These are phyloP conservation scores for Heliconius nattereri DNA, from an alignment of 1,140 invertebrate species.

Conservation along the genomic window DNA sequence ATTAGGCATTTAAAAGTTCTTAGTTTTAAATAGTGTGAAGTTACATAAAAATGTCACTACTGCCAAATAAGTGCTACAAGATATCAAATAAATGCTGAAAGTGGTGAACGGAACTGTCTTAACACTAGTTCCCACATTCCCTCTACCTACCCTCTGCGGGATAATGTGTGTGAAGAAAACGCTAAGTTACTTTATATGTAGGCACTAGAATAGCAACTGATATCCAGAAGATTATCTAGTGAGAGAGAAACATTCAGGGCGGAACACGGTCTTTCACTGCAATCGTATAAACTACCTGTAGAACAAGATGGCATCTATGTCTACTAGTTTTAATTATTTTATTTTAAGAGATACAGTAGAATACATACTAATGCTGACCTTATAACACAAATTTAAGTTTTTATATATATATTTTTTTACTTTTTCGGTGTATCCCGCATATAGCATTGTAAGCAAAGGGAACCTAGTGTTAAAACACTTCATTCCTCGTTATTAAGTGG, in stretches of 20 bases:
- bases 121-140: too few species aligned
- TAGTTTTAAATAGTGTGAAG: too few species aligned
- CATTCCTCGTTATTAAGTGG: too few species aligned
- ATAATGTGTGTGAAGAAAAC: too few species aligned
- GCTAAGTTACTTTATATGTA: not conserved
- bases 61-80: too few species aligned
- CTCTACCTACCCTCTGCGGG: not conserved
- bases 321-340: not conserved
- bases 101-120: too few species aligned
- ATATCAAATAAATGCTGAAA: too few species aligned
- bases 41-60: too few species aligned
- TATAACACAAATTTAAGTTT: too few species aligned
- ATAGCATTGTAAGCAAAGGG: not conserved
- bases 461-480: not conserved
- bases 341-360: too few species aligned
- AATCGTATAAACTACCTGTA: not conserved
- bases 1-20: too few species aligned
- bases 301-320: not conserved
- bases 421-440: not conserved
- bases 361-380: too few species aligned
- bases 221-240: constrained; percentile 25
- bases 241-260: constrained; percentile 42
- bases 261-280: constrained; percentile 39
- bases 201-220: not conserved
- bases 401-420: not conserved